Evolutionary conservation across 2,888 invertebrate species (phyloP).

Genomic region (Lacanobia wlatinum): DNA sequence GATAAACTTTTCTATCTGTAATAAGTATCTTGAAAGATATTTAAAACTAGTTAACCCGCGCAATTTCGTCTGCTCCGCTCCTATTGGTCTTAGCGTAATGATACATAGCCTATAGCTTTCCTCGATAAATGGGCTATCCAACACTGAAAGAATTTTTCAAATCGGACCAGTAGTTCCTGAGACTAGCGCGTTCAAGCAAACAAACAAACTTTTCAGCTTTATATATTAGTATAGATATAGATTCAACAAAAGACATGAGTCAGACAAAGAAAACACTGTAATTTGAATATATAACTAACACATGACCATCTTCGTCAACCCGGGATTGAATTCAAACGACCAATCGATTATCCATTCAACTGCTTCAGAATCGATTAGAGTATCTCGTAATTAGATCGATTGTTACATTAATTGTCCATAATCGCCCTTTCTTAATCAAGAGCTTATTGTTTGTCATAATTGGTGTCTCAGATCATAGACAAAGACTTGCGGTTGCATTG

Average conservation of each 20-base stretch:
- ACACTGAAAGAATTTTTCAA: no score
- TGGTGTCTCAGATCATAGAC: conserved; percentile 39
- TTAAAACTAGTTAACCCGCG: no score
- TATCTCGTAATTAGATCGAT: conserved; percentile 48
- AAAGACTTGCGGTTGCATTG: conserved; percentile 47
- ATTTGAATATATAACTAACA: neutral
- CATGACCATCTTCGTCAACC: neutral
- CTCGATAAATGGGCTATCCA: no score
- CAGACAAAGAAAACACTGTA: neutral
- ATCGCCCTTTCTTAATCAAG: conserved; percentile 41
- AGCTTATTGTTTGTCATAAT: conserved; percentile 52
- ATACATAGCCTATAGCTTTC: no score
- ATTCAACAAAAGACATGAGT: neutral
- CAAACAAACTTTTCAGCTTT: no score
- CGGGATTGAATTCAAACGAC: conserved; percentile 30
- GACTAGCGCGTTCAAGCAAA: no score
- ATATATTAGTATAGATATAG: no score
- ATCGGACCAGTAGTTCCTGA: no score
- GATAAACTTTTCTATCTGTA: no score
- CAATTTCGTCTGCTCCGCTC: no score
- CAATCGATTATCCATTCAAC: conserved; percentile 37
- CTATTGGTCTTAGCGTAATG: no score
- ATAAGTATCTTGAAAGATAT: no score
- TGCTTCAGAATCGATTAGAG: conserved; percentile 34
- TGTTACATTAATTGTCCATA: conserved; percentile 32